Evolutionary conservation across 2,113 vertebrate genomes (phyloP), one percentile per base, ranked within the genome.

Genomic region (Phylloscopus whistleri): DNA sequence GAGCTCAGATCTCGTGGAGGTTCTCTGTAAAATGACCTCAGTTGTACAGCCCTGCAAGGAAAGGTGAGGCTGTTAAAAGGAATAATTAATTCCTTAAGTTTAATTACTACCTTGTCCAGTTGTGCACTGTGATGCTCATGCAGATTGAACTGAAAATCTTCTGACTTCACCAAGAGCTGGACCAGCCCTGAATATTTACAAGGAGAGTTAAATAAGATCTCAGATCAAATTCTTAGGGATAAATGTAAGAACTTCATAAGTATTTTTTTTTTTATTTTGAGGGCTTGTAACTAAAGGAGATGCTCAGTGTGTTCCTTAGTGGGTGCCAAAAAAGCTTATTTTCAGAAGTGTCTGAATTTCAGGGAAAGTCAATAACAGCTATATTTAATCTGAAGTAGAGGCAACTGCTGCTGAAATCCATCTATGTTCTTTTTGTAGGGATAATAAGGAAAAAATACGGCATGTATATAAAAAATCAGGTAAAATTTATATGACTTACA

Each of bases 271-370:
- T 90, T 96, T 93, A 80, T 94, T 94, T 90, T 53, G 75, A 83
- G 86, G 79, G 30, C 72, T 77, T 44, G 86, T 81, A 94, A 81
- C 86, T 81, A 72, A 89, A 95, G 90, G 87, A 89, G 94, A 92
- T 93, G 89, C 74, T 93, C 88, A 77, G 72, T 83, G 83, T 96
- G 92, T 95, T 95, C 95, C 85, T 74, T 51, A 48, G 55, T 28
- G 79, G 30, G 68, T 97, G 90, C 88, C 96, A 95, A 80, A 92
- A 92, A 76, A 44, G 7, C 43, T 94, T 85, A 83, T 95, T 96
- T 97, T 95, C 91, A 95, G 78, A 91, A 91, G 82, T 85, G 87
- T 85, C 68, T 91, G 41, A 79, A 91, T 66, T 69, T 91, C 87
- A n/a, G 59, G 52, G 87, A 70, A 88, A 96, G 70, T 80, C 87